These are phyloP conservation scores for Botia almorhae DNA, from an alignment of 2,797 vertebrate genomes.

Conservation along the genomic window DNA sequence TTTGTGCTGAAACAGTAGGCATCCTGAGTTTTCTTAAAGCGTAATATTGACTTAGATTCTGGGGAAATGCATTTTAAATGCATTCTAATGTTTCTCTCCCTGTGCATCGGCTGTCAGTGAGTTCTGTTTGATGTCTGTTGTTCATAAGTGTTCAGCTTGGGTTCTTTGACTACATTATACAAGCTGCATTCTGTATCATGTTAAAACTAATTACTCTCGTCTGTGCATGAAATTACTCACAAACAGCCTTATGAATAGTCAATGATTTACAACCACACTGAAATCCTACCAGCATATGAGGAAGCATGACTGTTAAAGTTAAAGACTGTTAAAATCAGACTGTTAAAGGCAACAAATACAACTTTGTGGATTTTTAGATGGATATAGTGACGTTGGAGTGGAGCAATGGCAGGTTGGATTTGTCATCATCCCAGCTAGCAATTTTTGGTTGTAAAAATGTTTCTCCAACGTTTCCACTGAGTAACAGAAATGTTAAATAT, in stretches of 20 bases:
- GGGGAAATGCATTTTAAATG: neutral
- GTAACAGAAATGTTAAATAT: too few relatives aligned
- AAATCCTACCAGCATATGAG: neutral
- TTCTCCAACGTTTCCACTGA: too few relatives aligned
- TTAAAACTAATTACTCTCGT: conserved; percentile 18
- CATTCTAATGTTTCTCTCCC: neutral
- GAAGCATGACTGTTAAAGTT: too few relatives aligned
- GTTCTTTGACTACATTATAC: neutral
- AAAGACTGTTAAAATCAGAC: too few relatives aligned
- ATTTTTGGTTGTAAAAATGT: too few relatives aligned
- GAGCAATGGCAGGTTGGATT: conserved; percentile 33
- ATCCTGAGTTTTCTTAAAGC: neutral
- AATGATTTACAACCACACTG: neutral
- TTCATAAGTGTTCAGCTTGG: neutral
- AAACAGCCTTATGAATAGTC: conserved; percentile 1
- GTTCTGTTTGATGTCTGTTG: neutral
- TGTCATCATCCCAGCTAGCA: neutral
- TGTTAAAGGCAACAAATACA: conserved; percentile 11
- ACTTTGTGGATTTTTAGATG: conserved; percentile 4
- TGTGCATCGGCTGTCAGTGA: neutral
- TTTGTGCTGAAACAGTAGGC: neutral
- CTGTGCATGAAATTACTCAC: conserved; percentile 7
- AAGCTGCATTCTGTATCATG: neutral
- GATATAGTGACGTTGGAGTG: conserved; percentile 7
- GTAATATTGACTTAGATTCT: neutral